These are phyloP conservation scores for Gambusia holbrooki DNA, from an alignment of 2,113 vertebrate genomes.

Conservation along the genomic window DNA sequence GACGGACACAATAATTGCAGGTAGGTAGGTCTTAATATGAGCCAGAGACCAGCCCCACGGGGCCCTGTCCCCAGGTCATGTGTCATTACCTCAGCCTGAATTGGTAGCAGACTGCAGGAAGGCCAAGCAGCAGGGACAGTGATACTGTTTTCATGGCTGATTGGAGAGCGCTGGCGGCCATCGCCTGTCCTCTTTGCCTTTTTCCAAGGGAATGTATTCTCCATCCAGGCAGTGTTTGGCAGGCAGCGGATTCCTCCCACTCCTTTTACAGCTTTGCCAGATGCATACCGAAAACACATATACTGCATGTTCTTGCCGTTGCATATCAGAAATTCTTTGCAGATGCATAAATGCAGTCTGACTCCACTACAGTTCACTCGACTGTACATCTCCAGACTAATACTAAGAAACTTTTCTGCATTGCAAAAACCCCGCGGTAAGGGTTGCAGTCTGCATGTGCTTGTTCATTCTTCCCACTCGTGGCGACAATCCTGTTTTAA, in stretches of 20 bases:
- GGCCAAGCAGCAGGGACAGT: slow-evolving; percentile 36
- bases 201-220: slow-evolving; percentile 47
- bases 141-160: slow-evolving; percentile 70
- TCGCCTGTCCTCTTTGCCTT: slow-evolving; percentile 50
- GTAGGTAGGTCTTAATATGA: slow-evolving; percentile 36
- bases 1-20: slow-evolving; percentile 25
- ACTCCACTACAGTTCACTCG: not conserved
- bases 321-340: not conserved
- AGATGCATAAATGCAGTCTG: not conserved
- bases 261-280: slow-evolving; percentile 28
- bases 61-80: slow-evolving; percentile 35
- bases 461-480: slow-evolving; percentile 19
- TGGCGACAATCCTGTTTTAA: slow-evolving; percentile 35
- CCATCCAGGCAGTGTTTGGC: slow-evolving; percentile 37
- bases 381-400: not conserved
- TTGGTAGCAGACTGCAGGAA: slow-evolving; percentile 33
- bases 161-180: slow-evolving; percentile 46
- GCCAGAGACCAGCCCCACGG: slow-evolving; percentile 25
- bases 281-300: slow-evolving; percentile 6
- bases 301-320: slow-evolving; percentile 1
- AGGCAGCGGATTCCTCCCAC: slow-evolving; percentile 32
- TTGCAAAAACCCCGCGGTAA: not conserved
- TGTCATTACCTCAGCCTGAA: slow-evolving; percentile 63
- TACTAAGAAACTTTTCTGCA: not conserved
- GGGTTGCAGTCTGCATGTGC: not conserved